phyloP scores from a whole-genome alignment of 92 coral and sea anemone species.

The Porites rus region DNA sequence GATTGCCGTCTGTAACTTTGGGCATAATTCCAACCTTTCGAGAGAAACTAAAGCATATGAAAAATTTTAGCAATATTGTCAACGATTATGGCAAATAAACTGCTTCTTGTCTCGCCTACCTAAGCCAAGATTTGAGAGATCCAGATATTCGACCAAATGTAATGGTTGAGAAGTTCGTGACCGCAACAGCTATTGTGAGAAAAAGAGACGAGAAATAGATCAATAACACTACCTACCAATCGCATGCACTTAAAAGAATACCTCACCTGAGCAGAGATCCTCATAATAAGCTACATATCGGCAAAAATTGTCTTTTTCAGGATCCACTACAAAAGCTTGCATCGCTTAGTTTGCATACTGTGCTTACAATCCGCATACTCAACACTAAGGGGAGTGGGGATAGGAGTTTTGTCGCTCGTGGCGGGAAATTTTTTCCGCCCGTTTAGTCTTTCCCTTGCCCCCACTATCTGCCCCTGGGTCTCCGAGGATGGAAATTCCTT shows the following conservation, averaged over 20 bases:
- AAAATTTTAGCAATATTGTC: constrained; percentile 4
- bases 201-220: constrained; percentile 21
- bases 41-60: constrained; percentile 75
- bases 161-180: constrained; percentile 92
- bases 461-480: too few species aligned
- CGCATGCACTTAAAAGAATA: background rate
- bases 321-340: background rate
- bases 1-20: constrained; percentile 84
- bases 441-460: too few species aligned
- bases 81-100: background rate
- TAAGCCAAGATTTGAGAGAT: constrained; percentile 88
- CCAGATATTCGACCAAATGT: constrained; percentile 85
- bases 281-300: constrained; percentile 68
- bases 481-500: background rate
- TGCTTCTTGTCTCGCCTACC: constrained; percentile 56
- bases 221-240: background rate
- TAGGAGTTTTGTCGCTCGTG: background rate
- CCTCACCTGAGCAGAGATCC: constrained; percentile 90
- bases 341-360: background rate
- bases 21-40: constrained; percentile 90
- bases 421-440: too few species aligned
- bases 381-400: constrained; percentile 14
- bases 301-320: background rate
- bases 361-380: background rate
- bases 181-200: constrained; percentile 78